These are phyloP conservation scores for Thinocorus orbignyianus DNA, from an alignment of 2,113 vertebrate genomes.

Conservation along the genomic window DNA sequence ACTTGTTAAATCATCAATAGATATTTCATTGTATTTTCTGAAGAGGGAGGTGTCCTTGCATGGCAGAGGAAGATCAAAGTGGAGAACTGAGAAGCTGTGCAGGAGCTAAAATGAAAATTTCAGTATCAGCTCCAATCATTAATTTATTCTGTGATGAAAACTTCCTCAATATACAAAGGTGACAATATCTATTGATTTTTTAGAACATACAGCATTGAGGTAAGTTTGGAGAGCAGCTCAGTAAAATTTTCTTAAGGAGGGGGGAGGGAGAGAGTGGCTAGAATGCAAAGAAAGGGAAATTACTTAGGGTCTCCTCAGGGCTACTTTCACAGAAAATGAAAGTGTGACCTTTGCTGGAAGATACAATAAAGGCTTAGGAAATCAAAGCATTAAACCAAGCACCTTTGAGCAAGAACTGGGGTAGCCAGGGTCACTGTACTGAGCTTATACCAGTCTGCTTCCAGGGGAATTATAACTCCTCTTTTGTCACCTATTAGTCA, in stretches of 20 bases:
- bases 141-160: neutral
- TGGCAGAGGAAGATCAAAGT: neutral
- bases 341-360: neutral
- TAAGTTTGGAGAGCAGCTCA: neutral
- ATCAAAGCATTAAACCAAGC: neutral
- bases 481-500: neutral
- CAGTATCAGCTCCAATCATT: neutral
- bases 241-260: rapidly evolving
- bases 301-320: neutral
- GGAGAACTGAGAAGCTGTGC: neutral
- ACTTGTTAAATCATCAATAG: neutral
- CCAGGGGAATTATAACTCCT: neutral
- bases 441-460: neutral
- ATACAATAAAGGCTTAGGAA: neutral
- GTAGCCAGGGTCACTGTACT: neutral
- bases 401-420: neutral
- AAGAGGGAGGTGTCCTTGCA: neutral
- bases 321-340: neutral
- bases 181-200: neutral
- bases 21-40: neutral
- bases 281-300: neutral
- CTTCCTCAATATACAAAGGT: neutral
- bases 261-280: neutral
- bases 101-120: neutral
- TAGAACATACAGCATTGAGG: neutral